Evolutionary conservation across 2,113 vertebrate species (phyloP), one percentile per base, ranked within the genome.

Genomic region (Engystomops pustulosus): DNA sequence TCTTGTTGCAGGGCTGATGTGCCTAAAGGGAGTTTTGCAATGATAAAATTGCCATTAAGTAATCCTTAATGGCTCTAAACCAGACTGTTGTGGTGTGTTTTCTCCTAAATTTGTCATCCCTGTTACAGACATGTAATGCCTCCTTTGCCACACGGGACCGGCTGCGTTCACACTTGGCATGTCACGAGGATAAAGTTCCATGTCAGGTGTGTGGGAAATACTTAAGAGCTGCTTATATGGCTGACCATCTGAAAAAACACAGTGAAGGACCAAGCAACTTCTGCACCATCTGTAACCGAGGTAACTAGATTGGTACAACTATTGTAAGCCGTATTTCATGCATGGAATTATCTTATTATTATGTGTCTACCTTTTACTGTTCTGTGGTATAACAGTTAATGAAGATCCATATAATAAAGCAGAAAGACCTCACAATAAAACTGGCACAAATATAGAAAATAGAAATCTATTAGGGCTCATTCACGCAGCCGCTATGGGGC

Each of bases 171-270:
- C 98, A 99, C 91, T 92, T 99, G 87, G 97, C 98, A 3, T 99
- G 98, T 88, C 98, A 99, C 1, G 97, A 99, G 87, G 98, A 99
- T 92, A 99, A 99, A 91, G 98, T 99, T 80, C 98, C 98, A 2
- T 99, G 98, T 92, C 98, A 99, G 92, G 97, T 99, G 90, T 99
- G 98, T 78, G 98, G 98, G 85, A 99, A 99, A 92, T 99, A 97
- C 90, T 87, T 99, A 90, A 87, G 97, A 85, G 98, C 98, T 38
- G 98, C 98, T 0, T 99, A 99, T 88, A 98, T 99, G 98, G 96
- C 97, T 0, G 98, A 99, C 92, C 98, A 99, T 89, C 92, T 99
- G 90, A 99, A 99, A 93, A 99, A 99, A 90, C 98, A 99, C 89
- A 99, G 96, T 2, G 98, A 99, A 94, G 97, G 97, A 89, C 96